phyloP scores from a whole-genome alignment of 1,140 invertebrate species.

The Phortica variegata region DNA sequence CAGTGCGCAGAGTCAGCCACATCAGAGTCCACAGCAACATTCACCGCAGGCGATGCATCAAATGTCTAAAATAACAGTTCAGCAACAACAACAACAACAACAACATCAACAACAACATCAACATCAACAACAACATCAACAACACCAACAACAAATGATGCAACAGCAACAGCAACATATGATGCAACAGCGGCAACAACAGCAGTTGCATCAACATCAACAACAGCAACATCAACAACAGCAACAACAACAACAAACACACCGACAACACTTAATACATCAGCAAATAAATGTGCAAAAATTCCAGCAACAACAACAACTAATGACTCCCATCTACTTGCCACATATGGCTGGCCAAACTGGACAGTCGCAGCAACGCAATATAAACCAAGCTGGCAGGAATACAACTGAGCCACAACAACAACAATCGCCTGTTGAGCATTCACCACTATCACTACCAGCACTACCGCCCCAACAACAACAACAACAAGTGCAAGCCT shows the following conservation, averaged over 20 bases:
- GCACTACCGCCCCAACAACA: conserved; percentile 12
- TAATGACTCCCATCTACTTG: too few relatives aligned
- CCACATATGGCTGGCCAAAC: conserved; percentile 16
- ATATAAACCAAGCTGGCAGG: too few relatives aligned
- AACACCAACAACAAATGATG: conserved; percentile 26
- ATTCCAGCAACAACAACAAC: conserved; percentile 18
- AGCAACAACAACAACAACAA: conserved; percentile 33
- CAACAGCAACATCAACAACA: conserved; percentile 24
- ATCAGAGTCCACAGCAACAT: conserved; percentile 30
- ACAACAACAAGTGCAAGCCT: too few relatives aligned
- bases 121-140: conserved; percentile 39
- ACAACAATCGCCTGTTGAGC: too few relatives aligned
- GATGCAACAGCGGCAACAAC: conserved; percentile 15
- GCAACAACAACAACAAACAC: conserved; percentile 29
- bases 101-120: conserved; percentile 33
- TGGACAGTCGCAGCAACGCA: conserved; percentile 10
- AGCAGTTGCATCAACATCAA: conserved; percentile 16
- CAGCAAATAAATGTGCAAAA: too few relatives aligned
- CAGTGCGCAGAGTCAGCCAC: conserved; percentile 22
- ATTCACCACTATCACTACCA: too few relatives aligned
- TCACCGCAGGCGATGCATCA: conserved; percentile 36
- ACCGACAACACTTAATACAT: conserved; percentile 12
- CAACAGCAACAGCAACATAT: conserved; percentile 19
- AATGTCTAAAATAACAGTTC: conserved; percentile 26
- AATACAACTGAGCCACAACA: too few relatives aligned